Percentiles rank a stretch among this genome's conserved stretches.
Conservation (phyloP, 2,113 vertebrate genomes). For the Lepidothrix coronata region DNA sequence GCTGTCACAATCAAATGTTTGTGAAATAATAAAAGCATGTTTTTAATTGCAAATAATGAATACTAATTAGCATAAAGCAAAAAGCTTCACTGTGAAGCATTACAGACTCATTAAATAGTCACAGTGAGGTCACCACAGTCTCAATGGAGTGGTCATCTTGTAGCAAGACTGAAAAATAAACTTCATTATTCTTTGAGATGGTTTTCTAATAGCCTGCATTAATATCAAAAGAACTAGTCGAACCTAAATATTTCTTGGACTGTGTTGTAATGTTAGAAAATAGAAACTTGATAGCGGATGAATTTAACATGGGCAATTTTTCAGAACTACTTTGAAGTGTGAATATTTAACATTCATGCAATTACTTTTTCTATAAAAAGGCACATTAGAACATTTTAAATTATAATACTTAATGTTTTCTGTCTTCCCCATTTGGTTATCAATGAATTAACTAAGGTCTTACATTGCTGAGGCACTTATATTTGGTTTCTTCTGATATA, state of each 20-base stretch:
- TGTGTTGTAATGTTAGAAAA: constrained; percentile 22
- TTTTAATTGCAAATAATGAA: constrained; percentile 62
- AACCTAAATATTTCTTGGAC: constrained; percentile 34
- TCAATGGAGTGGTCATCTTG: constrained; percentile 55
- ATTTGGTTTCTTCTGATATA: not conserved
- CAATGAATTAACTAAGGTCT: constrained; percentile 19
- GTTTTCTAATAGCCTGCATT: constrained; percentile 45
- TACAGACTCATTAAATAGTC: constrained; percentile 28
- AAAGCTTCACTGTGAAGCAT: constrained; percentile 61
- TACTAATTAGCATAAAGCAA: constrained; percentile 63
- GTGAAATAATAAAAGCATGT: constrained; percentile 65
- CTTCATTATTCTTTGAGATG: constrained; percentile 27
- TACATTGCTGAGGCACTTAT: not conserved
- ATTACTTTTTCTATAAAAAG: constrained; percentile 56
- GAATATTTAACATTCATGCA: constrained; percentile 56
- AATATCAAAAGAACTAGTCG: constrained; percentile 36
- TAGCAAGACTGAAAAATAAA: constrained; percentile 66
- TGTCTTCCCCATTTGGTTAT: constrained; percentile 14
- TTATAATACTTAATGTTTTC: constrained; percentile 40
- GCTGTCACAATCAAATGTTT: constrained; percentile 71
- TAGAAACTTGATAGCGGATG: constrained; percentile 10
- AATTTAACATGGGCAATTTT: constrained; percentile 47
- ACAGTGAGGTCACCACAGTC: constrained; percentile 56
- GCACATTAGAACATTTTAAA: constrained; percentile 32
- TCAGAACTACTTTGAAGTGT: constrained; percentile 28